Evolutionary conservation across 2,888 invertebrate genomes (phyloP).

Genomic region (Artemia sp.): DNA sequence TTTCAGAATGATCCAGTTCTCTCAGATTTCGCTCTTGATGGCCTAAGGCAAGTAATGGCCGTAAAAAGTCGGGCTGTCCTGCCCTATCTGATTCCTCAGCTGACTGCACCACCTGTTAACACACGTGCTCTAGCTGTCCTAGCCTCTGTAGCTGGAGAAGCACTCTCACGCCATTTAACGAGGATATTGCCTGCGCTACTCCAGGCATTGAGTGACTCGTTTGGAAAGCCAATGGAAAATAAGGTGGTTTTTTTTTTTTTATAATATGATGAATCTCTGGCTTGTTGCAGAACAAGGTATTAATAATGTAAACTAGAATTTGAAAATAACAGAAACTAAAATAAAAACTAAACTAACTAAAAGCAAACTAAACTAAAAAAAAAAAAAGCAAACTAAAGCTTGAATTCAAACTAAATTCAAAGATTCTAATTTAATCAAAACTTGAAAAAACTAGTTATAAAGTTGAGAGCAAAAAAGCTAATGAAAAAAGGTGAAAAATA

Average conservation of each 20-base stretch:
- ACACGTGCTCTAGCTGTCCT: constrained; percentile 83
- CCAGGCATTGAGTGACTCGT: constrained; percentile 50
- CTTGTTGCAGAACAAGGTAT: not conserved
- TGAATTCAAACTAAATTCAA: not conserved
- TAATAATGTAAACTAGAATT: not conserved
- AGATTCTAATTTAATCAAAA: not conserved
- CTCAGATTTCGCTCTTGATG: constrained; percentile 83
- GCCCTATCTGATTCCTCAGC: constrained; percentile 85
- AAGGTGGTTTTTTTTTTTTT: constrained; percentile 27
- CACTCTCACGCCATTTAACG: constrained; percentile 70
- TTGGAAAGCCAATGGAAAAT: constrained; percentile 45
- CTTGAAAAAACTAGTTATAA: not conserved
- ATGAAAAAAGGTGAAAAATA: too few species aligned
- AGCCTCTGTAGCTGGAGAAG: constrained; percentile 84
- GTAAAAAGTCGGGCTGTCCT: constrained; percentile 87
- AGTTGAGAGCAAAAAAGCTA: not conserved
- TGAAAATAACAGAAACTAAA: not conserved
- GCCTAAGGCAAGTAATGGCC: constrained; percentile 73
- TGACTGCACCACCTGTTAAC: constrained; percentile 74
- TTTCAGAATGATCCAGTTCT: constrained; percentile 50
- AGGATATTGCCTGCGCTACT: constrained; percentile 83
- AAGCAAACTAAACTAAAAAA: not conserved
- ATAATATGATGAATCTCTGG: not conserved
- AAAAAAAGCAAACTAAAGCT: not conserved
- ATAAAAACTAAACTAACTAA: not conserved